Base-by-base conservation (phyloP, 2,113 vertebrate genomes). In the Perccottus glenii region DNA sequence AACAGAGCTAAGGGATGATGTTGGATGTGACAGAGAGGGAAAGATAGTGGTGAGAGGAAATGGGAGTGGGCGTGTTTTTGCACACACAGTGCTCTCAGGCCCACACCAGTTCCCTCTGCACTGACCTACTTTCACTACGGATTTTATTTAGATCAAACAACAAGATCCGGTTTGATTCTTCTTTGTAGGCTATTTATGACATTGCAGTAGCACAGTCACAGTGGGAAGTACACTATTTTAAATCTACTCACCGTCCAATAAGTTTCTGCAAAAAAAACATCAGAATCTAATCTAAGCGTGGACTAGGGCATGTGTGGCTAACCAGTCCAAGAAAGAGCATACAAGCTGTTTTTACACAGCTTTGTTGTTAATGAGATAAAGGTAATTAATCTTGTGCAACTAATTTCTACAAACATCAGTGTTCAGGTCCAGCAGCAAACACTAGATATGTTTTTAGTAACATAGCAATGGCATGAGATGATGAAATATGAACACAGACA, bases 71-170 rank as follows among this genome's bases (percentile, higher is more conserved):
- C 43, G 80, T 61, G 86, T 78, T 82, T 58, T 73, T 73, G 81
- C 83, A 91, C 86, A 86, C 82, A 80, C 60, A 27, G 80, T 76
- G 84, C 85, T 90, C 88, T 88, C 85, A 84, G 79, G 88, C 89
- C 73, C 84, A 85, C 89, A 92, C 88, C 88, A 91, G 89, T 85
- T 89, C 87, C 87, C 85, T 82, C 79, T 85, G 81, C 73, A 49
- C 78, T 91, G 90, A 93, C 91, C 91, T 91, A 92, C 90, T 93
- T 93, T 88, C 75, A 46, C 64, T 66, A 82, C 69, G 83, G 80
- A 87, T 88, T 89, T 89, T 88, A 91, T 91, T 92, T 87, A 91
- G 87, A 89, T 89, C 85, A 89, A 90, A 88, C 78, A 84, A 88
- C 85, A 81, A 85, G 48, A 81, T 82, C 85, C 68, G 75, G 55